A percentile compares a stretch with the other conserved stretches of the same genome.
Evolutionary conservation across 2,888 invertebrate species (phyloP).

Genomic region (Athripsodes cinereus): DNA sequence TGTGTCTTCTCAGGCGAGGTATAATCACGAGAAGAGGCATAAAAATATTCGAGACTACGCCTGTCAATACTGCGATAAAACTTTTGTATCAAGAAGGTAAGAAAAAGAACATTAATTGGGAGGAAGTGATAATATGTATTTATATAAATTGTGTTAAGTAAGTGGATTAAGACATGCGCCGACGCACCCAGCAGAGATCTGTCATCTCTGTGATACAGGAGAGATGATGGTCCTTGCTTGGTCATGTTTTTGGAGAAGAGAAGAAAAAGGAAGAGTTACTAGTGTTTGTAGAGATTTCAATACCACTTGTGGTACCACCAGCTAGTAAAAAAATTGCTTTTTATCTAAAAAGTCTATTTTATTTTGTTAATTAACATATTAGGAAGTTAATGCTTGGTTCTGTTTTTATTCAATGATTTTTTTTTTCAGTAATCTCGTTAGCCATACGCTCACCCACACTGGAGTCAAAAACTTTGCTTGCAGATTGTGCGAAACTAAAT

Average conservation of each 20-base stretch:
- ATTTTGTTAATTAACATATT: no score
- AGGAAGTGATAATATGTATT: background rate
- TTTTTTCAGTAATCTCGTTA: constrained; percentile 19
- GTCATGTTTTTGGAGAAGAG: no score
- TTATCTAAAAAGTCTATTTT: no score
- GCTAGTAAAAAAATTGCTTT: no score
- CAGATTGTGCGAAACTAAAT: constrained; percentile 19
- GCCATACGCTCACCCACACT: constrained; percentile 23
- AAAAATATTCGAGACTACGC: constrained; percentile 23
- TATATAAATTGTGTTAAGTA: background rate
- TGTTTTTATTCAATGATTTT: no score
- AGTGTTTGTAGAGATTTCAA: background rate
- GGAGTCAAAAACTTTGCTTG: constrained; percentile 23
- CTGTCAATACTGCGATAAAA: constrained; percentile 22
- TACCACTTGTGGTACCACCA: no score
- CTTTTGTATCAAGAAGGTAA: constrained; percentile 23
- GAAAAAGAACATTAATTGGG: no score
- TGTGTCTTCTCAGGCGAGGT: constrained; percentile 22
- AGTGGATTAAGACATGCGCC: background rate
- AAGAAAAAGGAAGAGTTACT: no score
- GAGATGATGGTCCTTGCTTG: no score
- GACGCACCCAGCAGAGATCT: background rate
- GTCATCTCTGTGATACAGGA: no score
- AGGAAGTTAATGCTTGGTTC: no score
- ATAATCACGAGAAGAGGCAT: constrained; percentile 24